Evolutionary conservation across 2,888 invertebrate genomes (phyloP).

Genomic region (Andrena minutula): DNA sequence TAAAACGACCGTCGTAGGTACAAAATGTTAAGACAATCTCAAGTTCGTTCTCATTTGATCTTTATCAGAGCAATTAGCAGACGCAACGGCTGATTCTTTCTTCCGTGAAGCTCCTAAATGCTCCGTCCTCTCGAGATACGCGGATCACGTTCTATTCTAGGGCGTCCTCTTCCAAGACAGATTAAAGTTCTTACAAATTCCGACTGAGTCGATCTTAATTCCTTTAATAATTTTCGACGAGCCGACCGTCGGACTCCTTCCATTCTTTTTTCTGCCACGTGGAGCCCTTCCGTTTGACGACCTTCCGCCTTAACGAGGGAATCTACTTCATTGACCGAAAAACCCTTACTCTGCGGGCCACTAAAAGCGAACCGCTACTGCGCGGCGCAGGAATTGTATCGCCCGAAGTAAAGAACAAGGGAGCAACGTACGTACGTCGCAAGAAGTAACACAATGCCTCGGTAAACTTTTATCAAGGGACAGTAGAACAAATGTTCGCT

Average conservation of each 20-base stretch:
- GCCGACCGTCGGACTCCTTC: neutral
- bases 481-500: neutral
- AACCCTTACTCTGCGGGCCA: constrained; percentile 3
- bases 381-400: constrained; percentile 7
- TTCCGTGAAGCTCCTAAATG: neutral
- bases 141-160: constrained; percentile 8
- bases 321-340: constrained; percentile 27
- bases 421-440: neutral
- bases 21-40: neutral
- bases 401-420: neutral
- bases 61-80: constrained; percentile 12
- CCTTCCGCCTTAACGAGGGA: neutral
- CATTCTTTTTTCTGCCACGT: neutral
- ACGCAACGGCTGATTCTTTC: neutral
- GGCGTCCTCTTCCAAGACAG: neutral
- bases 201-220: constrained; percentile 25
- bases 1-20: neutral
- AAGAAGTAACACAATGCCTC: neutral
- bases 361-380: constrained; percentile 15
- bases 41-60: neutral
- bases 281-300: constrained; percentile 3
- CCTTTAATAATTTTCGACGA: constrained; percentile 31
- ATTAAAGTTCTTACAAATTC: constrained; percentile 25
- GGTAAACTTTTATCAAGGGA: constrained; percentile 3
- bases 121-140: neutral